Conservation (phyloP, 2,888 invertebrate genomes). For the Meteorus colon region DNA sequence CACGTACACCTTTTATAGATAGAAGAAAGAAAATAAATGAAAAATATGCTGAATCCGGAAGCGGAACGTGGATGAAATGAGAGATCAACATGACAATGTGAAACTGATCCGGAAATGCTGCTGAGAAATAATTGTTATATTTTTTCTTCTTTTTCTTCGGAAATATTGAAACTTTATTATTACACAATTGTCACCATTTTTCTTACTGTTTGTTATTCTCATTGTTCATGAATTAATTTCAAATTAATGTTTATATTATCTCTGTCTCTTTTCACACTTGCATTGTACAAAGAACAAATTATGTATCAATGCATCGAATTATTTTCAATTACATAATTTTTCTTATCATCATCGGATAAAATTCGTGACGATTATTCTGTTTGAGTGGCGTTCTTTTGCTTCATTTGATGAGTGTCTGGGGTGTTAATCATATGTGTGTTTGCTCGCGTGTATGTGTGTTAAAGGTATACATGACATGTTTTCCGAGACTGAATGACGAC, state of each 20-base stretch:
- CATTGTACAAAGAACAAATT: not conserved
- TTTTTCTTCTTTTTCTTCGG: not conserved
- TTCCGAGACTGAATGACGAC: conserved; percentile 5
- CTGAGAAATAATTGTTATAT: conserved; percentile 5
- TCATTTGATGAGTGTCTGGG: not conserved
- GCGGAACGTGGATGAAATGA: conserved; percentile 45
- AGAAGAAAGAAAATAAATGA: not conserved
- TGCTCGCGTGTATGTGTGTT: conserved; percentile 7
- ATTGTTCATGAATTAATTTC: not conserved
- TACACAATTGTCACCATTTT: not conserved
- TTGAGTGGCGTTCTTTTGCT: not conserved
- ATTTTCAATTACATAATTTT: conserved; percentile 6
- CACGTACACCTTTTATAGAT: not conserved
- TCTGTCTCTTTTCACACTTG: not conserved
- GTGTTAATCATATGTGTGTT: not conserved
- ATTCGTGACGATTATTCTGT: not conserved
- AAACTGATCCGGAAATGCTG: conserved; percentile 30
- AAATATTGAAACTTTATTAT: conserved; percentile 13
- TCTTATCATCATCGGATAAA: not conserved
- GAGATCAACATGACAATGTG: conserved; percentile 15
- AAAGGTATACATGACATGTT: not conserved
- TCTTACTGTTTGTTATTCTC: not conserved
- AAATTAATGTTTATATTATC: not conserved
- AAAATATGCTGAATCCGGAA: conserved; percentile 44
- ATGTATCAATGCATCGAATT: not conserved